Conservation (phyloP, 1,140 invertebrate species). For the Pseudobourletiella spinata region DNA sequence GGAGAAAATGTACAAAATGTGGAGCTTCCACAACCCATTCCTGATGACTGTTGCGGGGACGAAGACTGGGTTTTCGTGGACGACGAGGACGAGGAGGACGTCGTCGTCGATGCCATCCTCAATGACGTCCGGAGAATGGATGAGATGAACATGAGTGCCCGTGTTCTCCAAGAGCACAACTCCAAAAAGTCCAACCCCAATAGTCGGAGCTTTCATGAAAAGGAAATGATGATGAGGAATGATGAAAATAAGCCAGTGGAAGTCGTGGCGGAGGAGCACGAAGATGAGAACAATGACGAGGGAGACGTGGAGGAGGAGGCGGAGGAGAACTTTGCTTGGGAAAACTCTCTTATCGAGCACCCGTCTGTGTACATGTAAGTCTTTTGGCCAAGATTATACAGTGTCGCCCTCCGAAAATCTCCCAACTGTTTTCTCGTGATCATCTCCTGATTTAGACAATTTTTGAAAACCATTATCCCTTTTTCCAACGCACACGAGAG, state of each 20-base stretch:
- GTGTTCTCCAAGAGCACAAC: background rate
- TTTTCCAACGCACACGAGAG: too few species aligned
- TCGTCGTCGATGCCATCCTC: background rate
- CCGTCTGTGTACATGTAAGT: slow-evolving; percentile 11
- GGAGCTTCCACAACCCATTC: background rate
- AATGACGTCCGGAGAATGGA: background rate
- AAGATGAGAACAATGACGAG: background rate
- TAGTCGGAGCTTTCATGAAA: background rate
- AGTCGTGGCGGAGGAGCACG: background rate
- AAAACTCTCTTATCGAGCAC: slow-evolving; percentile 10
- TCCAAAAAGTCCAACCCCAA: background rate
- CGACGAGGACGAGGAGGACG: background rate
- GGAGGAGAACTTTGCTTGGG: slow-evolving; percentile 6
- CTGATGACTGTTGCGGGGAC: background rate
- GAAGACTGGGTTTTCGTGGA: slow-evolving; percentile 9
- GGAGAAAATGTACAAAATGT: slow-evolving; percentile 7
- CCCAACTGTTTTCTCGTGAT: too few species aligned
- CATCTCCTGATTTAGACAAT: too few species aligned
- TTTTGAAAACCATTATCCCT: too few species aligned
- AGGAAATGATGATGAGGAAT: background rate
- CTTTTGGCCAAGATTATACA: background rate
- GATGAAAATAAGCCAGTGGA: background rate
- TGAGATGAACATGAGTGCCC: background rate
- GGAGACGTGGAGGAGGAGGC: background rate
- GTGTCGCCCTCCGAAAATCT: too few species aligned